Percentiles rank a stretch among this genome's conserved stretches.
Conservation (phyloP, 2,797 vertebrate species). For the Ctenosaura bakeri region DNA sequence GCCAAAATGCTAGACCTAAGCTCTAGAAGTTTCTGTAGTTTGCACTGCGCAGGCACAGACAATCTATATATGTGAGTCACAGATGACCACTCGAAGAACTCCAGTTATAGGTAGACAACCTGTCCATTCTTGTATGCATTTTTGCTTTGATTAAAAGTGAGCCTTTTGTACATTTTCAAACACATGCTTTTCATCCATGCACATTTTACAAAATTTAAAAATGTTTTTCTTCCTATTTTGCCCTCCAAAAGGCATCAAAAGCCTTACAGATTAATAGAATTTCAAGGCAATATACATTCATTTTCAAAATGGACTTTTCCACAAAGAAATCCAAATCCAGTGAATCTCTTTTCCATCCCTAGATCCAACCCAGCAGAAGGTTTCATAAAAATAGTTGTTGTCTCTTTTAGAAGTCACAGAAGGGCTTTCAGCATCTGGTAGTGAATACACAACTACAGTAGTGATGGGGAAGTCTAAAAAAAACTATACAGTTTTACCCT, state of each 20-base stretch:
- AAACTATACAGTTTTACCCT: conserved; percentile 21
- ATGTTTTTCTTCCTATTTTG: neutral
- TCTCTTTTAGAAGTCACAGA: neutral
- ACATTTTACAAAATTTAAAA: neutral
- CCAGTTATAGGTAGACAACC: too few species aligned
- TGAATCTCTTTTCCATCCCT: neutral
- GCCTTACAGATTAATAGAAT: neutral
- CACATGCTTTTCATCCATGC: neutral
- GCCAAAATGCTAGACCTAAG: too few species aligned
- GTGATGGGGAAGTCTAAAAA: conserved; percentile 1
- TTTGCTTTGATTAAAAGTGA: neutral
- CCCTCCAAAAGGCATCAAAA: neutral
- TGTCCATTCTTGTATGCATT: too few species aligned
- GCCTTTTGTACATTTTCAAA: neutral
- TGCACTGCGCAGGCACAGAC: too few species aligned
- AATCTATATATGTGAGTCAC: too few species aligned
- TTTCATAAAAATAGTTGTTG: neutral
- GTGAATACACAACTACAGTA: conserved; percentile 3
- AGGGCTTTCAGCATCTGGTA: neutral
- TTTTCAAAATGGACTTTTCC: neutral
- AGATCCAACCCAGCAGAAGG: neutral
- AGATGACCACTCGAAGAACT: too few species aligned
- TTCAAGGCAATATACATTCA: neutral
- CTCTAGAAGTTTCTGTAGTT: too few species aligned
- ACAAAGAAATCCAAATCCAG: neutral